Base-by-base conservation (phyloP, 2,888 invertebrate genomes). In the Hylaea fasciaria region DNA sequence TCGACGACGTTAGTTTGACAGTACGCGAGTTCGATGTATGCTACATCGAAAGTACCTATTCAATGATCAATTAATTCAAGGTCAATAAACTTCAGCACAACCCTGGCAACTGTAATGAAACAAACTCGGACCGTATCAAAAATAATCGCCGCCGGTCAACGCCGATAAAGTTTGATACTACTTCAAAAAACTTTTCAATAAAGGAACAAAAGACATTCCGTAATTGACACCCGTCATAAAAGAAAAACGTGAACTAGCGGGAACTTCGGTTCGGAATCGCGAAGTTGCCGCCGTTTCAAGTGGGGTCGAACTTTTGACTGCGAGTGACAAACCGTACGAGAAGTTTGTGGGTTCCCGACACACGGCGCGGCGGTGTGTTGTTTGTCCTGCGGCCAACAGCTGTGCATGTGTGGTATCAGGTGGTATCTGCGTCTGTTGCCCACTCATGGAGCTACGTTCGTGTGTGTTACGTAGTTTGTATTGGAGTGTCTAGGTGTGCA, bases 171-270 rank as follows among this genome's bases (percentile, higher is more conserved):
- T 71, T 74, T 64, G 65, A 49, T 58, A 58, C 54, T 59, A 65
- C 66, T 71, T 65, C 62, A 68, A 66, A 39, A 68, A 76, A 72
- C 66, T 65, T 62, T 68, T 55, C 50, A 66, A 57, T 59, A 70
- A 76, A 72, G 68, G 75, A 74, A 76, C 77, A 75, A 80, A 78
- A 74, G 75, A 76, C 72, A 73, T 70, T 68, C 70, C 70, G 76
- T 80, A 80, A 81, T 81, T 79, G 80, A 80, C 78, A 81, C 76
- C 76, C 71, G 70, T 81, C 81, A 80, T 80, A 77, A 77, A 78
- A 74, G 70, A 77, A 77, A 77, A 80, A 73, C 67, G 66, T 69
- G 68, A 68, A 69, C 61, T 55, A 62, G 52, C 62, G 66, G 45
- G 65, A 81, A 81, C 68, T 81, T 78, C 72, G 51, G 68, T 70